Percentiles rank a stretch among this genome's conserved stretches.
Evolutionary conservation across 1,140 invertebrate species (phyloP).

Genomic region (Druon quercuslanigerum): DNA sequence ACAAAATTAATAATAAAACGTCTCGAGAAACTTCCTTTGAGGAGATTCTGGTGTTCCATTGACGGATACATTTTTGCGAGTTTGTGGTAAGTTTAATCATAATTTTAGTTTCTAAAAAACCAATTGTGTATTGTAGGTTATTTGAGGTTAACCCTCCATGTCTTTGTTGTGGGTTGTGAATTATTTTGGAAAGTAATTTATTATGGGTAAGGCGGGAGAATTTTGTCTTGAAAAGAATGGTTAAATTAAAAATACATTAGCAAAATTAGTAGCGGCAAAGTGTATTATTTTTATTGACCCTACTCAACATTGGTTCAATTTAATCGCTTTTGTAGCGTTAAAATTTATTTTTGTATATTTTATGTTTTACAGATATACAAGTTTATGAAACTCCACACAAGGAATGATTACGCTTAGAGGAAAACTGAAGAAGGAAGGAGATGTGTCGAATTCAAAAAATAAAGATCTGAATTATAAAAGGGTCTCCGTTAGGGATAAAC

Average conservation of each 20-base stretch:
- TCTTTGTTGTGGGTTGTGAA: no score
- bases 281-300: no score
- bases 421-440: conserved; percentile 22
- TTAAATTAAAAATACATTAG: no score
- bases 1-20: not conserved
- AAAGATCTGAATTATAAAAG: conserved; percentile 16
- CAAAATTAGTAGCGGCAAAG: no score
- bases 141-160: no score
- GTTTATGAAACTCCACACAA: conserved; percentile 15
- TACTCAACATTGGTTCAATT: no score
- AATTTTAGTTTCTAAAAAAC: not conserved
- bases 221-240: no score
- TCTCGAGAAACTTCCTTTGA: not conserved
- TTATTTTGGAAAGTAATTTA: no score
- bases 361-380: not conserved
- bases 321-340: no score
- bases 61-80: not conserved
- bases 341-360: conserved; percentile 2
- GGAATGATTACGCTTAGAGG: conserved; percentile 28
- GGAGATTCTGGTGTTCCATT: not conserved
- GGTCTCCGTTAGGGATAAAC: conserved; percentile 15
- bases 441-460: conserved; percentile 22
- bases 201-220: no score
- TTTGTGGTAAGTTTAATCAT: not conserved
- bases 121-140: not conserved